Evolutionary conservation across 2,797 vertebrate genomes (phyloP).

Genomic region (Hephaestus fuliginosus): DNA sequence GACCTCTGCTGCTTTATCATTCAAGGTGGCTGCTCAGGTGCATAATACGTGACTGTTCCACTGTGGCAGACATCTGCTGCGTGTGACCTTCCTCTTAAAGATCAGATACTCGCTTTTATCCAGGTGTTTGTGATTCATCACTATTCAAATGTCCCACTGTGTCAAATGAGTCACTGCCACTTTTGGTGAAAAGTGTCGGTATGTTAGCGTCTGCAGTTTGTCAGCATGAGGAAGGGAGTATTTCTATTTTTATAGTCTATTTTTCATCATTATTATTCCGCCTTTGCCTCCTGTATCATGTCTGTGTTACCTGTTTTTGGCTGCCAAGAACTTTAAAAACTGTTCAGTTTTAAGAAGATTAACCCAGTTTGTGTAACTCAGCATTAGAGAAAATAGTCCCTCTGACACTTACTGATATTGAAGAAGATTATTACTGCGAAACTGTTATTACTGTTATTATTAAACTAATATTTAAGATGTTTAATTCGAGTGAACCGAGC

Average conservation of each 20-base stretch:
- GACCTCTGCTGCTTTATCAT: neutral
- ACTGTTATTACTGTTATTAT: neutral
- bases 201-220: neutral
- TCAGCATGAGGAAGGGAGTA: neutral
- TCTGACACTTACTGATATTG: neutral
- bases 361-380: neutral
- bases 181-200: neutral
- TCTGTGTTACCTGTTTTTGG: neutral
- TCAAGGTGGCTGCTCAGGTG: neutral
- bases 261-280: neutral
- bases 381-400: neutral
- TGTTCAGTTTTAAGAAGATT: neutral
- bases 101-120: neutral
- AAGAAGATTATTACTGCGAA: constrained; percentile 22
- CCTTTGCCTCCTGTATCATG: too few relatives aligned
- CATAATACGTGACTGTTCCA: neutral
- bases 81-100: neutral
- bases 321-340: neutral
- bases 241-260: too few relatives aligned
- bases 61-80: neutral
- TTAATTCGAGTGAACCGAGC: neutral
- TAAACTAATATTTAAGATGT: constrained; percentile 6
- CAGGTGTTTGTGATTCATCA: neutral
- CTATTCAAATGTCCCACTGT: neutral
- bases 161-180: neutral